phyloP scores from a whole-genome alignment of 2,888 invertebrate species.

The Ceramica pisi region DNA sequence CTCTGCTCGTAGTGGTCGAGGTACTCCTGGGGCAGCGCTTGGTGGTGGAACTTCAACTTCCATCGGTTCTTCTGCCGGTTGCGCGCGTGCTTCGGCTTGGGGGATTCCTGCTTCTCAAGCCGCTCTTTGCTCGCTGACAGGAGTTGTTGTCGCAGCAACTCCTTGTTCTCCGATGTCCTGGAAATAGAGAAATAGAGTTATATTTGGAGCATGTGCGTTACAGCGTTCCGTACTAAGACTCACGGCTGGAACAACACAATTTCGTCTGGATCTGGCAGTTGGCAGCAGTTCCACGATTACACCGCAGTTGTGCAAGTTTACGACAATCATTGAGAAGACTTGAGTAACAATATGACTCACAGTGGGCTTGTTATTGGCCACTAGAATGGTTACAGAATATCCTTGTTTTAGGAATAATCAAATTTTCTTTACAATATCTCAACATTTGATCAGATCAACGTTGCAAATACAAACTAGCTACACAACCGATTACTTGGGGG shows the following conservation, averaged over 20 bases:
- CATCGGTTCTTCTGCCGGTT: constrained; percentile 92
- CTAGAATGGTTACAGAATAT: constrained; percentile 3
- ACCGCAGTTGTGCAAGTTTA: constrained; percentile 34
- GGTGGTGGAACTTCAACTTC: constrained; percentile 95
- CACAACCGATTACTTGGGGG: too few relatives aligned
- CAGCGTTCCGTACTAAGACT: constrained; percentile 27
- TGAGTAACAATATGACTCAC: constrained; percentile 18
- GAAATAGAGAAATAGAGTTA: constrained; percentile 60
- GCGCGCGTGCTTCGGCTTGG: constrained; percentile 82
- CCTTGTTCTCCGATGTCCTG: constrained; percentile 87
- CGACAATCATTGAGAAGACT: constrained; percentile 15
- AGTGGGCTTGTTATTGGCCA: not conserved
- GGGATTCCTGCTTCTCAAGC: constrained; percentile 77
- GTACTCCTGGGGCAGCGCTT: constrained; percentile 94
- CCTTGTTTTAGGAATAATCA: not conserved
- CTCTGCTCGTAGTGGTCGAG: constrained; percentile 95
- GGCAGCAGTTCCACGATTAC: constrained; percentile 28
- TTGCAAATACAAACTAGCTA: not conserved
- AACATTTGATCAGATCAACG: too few relatives aligned
- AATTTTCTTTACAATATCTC: not conserved
- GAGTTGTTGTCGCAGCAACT: constrained; percentile 85
- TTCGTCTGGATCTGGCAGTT: constrained; percentile 43
- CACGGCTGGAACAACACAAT: constrained; percentile 26
- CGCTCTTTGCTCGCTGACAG: constrained; percentile 86
- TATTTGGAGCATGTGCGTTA: constrained; percentile 22